phyloP scores from a whole-genome alignment of 2,113 vertebrate genomes.

The Progne subis region DNA sequence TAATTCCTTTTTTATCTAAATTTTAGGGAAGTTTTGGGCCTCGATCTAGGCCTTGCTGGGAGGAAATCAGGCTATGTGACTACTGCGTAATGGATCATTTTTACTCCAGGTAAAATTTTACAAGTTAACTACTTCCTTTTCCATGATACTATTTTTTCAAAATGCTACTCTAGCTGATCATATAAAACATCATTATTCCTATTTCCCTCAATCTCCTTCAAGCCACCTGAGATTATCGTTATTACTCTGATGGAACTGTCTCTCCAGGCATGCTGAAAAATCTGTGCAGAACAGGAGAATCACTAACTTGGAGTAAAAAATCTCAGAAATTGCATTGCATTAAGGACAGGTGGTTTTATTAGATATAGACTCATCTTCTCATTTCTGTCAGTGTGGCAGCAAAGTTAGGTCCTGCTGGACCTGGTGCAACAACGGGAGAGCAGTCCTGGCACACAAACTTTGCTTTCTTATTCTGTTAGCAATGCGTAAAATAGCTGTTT shows the following conservation, averaged over 20 bases:
- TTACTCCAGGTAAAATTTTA: not conserved
- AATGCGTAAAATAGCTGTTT: not conserved
- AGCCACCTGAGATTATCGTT: not conserved
- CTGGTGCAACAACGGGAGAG: not conserved
- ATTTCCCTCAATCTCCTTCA: not conserved
- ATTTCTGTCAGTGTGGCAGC: not conserved
- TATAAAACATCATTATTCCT: not conserved
- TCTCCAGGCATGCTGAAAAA: not conserved
- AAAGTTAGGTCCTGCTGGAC: not conserved
- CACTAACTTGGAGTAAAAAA: not conserved
- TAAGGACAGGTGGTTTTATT: not conserved
- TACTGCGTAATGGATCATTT: not conserved
- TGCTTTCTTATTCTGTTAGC: not conserved
- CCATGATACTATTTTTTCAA: not conserved
- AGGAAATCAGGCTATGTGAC: not conserved
- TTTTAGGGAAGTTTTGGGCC: not conserved
- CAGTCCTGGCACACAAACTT: not conserved
- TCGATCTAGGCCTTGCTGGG: not conserved
- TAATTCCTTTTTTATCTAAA: not conserved
- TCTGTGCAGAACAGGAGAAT: not conserved
- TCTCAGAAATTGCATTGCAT: not conserved
- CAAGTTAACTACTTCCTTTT: not conserved
- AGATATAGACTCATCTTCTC: not conserved
- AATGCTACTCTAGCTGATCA: not conserved
- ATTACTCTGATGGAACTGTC: not conserved